Conservation (phyloP, 1,140 invertebrate genomes). For the Homarus americanus region DNA sequence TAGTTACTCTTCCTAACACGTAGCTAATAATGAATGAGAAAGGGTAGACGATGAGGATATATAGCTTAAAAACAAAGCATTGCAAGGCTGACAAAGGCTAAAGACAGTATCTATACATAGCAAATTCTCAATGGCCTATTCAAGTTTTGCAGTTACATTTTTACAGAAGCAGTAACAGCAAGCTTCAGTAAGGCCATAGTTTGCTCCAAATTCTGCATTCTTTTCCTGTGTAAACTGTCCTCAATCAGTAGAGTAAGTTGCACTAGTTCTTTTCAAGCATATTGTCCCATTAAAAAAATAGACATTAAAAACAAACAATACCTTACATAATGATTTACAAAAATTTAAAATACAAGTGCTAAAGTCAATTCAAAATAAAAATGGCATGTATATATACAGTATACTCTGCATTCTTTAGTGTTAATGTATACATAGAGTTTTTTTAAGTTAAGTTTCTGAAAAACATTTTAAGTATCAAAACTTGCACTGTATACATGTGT, state of each 20-base stretch:
- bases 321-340: not conserved
- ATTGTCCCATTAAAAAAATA: not conserved
- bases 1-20: no score
- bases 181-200: not conserved
- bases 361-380: no score
- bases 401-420: no score
- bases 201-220: not conserved
- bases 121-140: not conserved
- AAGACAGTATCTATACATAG: conserved; percentile 28
- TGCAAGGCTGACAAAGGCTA: not conserved
- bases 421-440: no score
- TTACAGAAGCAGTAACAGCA: not conserved
- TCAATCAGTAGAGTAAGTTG: not conserved
- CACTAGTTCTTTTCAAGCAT: not conserved
- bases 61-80: not conserved
- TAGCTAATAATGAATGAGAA: no score
- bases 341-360: no score
- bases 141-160: not conserved
- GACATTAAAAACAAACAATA: not conserved
- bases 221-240: not conserved
- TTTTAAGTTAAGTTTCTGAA: no score
- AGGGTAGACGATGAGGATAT: no score
- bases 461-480: no score
- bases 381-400: no score
- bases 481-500: no score